Evolutionary conservation across 37 sponge, comb jelly and placozoan species (phyloP).

Genomic region (Hexactinellida sp.): DNA sequence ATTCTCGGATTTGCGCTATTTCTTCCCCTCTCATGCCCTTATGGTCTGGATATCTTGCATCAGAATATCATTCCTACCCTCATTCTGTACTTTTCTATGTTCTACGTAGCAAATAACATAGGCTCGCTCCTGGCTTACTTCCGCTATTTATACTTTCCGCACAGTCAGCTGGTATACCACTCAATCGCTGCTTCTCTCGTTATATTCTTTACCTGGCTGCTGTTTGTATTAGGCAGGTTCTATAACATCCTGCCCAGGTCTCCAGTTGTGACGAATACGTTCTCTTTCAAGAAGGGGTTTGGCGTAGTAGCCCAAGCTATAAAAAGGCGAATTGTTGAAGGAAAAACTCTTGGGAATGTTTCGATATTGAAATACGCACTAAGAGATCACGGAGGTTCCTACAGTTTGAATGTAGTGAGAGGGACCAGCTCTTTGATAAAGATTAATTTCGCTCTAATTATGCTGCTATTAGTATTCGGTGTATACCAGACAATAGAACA

Average conservation of each 20-base stretch:
- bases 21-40: not conserved
- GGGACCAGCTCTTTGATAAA: not conserved
- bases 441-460: not conserved
- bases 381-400: slow-evolving; percentile 2
- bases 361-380: not conserved
- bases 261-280: not conserved
- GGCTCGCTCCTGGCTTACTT: not conserved
- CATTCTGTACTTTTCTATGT: slow-evolving; percentile 2
- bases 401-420: not conserved
- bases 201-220: not conserved
- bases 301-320: not conserved
- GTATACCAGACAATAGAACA: not conserved
- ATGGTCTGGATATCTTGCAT: not conserved
- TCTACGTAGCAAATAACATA: slow-evolving; percentile 11
- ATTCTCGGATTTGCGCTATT: not conserved
- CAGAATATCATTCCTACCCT: not conserved
- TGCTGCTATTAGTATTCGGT: not conserved
- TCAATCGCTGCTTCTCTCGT: not conserved
- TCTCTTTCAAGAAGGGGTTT: not conserved
- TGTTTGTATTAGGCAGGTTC: not conserved
- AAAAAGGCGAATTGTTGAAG: not conserved
- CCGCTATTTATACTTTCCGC: not conserved
- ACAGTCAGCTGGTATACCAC: not conserved
- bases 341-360: not conserved
- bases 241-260: not conserved